Percentiles rank a stretch among this genome's conserved stretches.
phyloP scores from a whole-genome alignment of 2,113 vertebrate genomes.

The Cygnus atratus region DNA sequence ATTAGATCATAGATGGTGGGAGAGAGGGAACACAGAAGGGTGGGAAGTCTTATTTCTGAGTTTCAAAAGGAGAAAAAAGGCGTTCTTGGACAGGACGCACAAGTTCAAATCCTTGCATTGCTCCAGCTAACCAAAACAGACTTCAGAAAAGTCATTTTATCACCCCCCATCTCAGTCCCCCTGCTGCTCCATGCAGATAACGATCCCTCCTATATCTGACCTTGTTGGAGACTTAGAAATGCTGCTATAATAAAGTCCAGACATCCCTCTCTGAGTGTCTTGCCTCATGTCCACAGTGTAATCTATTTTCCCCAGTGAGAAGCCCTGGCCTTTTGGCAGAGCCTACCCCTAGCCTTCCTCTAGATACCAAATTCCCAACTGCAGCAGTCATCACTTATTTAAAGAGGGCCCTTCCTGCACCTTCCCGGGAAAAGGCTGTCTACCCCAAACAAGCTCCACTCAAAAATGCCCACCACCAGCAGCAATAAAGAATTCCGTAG shows the following conservation, averaged over 20 bases:
- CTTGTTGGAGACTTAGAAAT: background rate
- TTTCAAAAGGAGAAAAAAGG: background rate
- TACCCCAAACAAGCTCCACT: background rate
- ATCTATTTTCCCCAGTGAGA: background rate
- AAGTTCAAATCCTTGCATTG: background rate
- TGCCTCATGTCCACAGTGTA: background rate
- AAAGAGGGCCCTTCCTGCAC: background rate
- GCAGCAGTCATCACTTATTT: background rate
- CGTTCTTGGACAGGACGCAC: background rate
- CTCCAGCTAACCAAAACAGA: background rate
- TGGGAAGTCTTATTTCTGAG: background rate
- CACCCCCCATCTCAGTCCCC: background rate
- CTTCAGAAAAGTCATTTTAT: background rate
- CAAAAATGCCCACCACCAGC: background rate
- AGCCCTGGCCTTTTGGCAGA: background rate
- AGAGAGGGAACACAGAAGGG: background rate
- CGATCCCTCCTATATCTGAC: background rate
- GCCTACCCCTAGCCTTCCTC: background rate
- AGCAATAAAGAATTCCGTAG: background rate
- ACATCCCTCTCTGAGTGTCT: background rate
- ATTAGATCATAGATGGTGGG: background rate
- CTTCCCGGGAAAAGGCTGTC: background rate
- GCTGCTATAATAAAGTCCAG: background rate
- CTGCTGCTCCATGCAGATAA: background rate
- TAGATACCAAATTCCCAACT: background rate